These are phyloP conservation scores for Eristalinus sepulchralis DNA, from an alignment of 2,888 invertebrate species.

Conservation along the genomic window DNA sequence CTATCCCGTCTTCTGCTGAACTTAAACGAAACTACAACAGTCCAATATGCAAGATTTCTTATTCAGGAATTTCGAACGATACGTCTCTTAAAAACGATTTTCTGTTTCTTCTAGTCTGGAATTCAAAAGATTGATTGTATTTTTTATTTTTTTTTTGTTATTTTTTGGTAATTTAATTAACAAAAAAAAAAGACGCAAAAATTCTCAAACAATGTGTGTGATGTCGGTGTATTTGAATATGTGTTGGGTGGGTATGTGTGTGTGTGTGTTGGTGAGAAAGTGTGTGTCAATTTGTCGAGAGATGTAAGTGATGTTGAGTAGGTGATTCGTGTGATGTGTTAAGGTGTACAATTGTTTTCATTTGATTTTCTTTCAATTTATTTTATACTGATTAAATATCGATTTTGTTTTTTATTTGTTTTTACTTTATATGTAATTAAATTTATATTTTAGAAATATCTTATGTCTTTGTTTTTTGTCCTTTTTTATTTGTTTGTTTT, in stretches of 20 bases:
- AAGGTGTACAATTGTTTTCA: not conserved
- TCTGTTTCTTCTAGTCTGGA: not conserved
- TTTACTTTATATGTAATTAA: constrained; percentile 44
- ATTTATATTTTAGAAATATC: constrained; percentile 56
- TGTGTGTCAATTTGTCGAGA: too few relatives aligned
- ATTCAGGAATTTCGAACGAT: not conserved
- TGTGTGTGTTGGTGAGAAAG: constrained; percentile 14
- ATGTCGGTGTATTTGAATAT: not conserved
- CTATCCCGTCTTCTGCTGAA: not conserved
- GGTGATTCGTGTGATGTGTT: not conserved
- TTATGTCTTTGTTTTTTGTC: constrained; percentile 60
- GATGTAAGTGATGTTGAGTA: not conserved
- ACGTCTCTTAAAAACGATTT: not conserved
- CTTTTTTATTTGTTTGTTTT: constrained; percentile 31
- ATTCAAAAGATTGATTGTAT: not conserved
- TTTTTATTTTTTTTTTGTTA: not conserved
- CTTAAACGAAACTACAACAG: not conserved
- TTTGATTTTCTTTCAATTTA: constrained; percentile 8
- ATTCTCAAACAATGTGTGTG: constrained; percentile 15
- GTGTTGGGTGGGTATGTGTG: not conserved
- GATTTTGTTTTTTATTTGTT: constrained; percentile 6
- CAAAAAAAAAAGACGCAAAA: constrained; percentile 42
- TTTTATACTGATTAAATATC: constrained; percentile 29
- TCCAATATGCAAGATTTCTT: not conserved
- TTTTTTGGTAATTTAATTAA: too few relatives aligned